A percentile compares a stretch with the other conserved stretches of the same genome.
phyloP scores from a whole-genome alignment of 2,113 vertebrate genomes.

The Hyla sarda region DNA sequence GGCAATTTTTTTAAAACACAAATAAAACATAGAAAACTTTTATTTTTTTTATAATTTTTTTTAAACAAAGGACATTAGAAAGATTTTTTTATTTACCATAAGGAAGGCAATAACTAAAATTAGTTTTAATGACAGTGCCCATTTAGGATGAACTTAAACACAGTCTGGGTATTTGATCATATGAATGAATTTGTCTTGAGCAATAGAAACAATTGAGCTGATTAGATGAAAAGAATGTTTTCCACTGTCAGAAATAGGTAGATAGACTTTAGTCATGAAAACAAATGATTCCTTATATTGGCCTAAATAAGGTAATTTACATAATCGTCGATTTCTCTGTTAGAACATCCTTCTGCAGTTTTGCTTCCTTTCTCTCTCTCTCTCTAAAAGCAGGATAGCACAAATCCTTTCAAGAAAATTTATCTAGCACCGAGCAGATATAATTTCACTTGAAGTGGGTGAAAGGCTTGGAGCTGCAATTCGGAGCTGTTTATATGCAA shows the following conservation, averaged over 20 bases:
- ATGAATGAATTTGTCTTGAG: background rate
- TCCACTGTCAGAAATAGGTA: background rate
- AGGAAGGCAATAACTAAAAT: too few relatives aligned
- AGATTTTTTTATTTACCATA: too few relatives aligned
- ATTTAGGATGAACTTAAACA: too few relatives aligned
- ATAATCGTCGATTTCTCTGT: background rate
- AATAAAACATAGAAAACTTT: too few relatives aligned
- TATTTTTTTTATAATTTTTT: too few relatives aligned
- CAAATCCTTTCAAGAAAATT: constrained; percentile 38
- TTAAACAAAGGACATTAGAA: too few relatives aligned
- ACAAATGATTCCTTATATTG: background rate
- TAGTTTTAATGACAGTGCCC: too few relatives aligned
- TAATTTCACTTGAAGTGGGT: constrained; percentile 17
- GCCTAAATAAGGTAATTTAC: constrained; percentile 3
- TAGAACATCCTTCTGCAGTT: background rate
- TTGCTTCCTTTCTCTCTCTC: background rate
- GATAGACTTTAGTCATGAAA: background rate
- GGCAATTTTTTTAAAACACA: too few relatives aligned
- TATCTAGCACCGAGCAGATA: constrained; percentile 10
- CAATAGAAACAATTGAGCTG: background rate
- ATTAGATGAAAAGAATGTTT: background rate
- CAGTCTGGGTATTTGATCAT: too few relatives aligned
- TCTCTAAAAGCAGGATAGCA: background rate
- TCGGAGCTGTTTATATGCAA: constrained; percentile 16
- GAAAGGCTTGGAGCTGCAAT: background rate